Conservation (phyloP, 23 tunicate species). For the Ciona savignyi region DNA sequence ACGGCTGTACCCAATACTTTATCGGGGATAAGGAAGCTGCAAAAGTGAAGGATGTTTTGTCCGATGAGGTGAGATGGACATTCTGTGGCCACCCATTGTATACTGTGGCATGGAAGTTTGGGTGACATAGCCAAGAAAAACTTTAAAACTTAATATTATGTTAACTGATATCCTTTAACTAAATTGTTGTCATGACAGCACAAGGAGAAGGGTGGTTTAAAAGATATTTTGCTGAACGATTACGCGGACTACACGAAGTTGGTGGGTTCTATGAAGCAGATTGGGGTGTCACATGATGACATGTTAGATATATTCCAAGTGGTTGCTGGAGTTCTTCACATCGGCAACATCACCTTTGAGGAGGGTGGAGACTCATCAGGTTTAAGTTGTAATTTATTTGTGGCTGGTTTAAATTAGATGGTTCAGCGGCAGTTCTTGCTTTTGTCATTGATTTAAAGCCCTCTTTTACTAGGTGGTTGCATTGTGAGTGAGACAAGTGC, state of each 20-base stretch:
- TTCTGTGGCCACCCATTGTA: too few relatives aligned
- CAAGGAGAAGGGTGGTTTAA: constrained; percentile 47
- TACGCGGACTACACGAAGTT: constrained; percentile 43
- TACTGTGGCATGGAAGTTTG: too few relatives aligned
- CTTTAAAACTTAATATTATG: too few relatives aligned
- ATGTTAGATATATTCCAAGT: constrained; percentile 59
- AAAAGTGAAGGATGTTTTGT: too few relatives aligned
- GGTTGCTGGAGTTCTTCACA: constrained; percentile 86
- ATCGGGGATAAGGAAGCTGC: too few relatives aligned
- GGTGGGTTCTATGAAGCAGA: constrained; percentile 50
- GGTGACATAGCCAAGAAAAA: too few relatives aligned
- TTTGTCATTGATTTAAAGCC: neutral
- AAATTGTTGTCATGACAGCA: too few relatives aligned
- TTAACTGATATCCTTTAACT: too few relatives aligned
- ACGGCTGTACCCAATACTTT: constrained; percentile 66
- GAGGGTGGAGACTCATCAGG: constrained; percentile 87
- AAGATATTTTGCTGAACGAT: constrained; percentile 76
- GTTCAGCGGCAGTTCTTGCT: too few relatives aligned
- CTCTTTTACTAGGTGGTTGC: constrained; percentile 58
- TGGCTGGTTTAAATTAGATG: too few relatives aligned
- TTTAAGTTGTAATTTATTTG: too few relatives aligned
- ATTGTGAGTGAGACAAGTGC: constrained; percentile 45
- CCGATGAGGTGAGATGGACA: too few relatives aligned
- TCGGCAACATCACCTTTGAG: constrained; percentile 81
- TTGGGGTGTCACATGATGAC: constrained; percentile 54